A percentile compares a stretch with the other conserved stretches of the same genome.
These are phyloP conservation scores for Ferdinandea cuprea DNA, from an alignment of 2,888 invertebrate genomes.

Conservation along the genomic window DNA sequence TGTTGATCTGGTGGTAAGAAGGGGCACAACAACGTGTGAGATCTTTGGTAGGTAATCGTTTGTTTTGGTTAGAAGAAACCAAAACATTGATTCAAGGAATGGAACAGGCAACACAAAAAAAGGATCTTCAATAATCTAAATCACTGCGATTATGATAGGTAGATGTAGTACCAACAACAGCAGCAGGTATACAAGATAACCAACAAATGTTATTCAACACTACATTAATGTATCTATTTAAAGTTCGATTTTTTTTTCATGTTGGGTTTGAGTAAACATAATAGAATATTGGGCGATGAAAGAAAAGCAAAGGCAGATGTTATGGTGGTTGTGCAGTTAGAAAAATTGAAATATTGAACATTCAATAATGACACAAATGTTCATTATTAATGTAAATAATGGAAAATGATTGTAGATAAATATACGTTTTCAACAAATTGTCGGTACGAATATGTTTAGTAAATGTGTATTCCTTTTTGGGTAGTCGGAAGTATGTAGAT, in stretches of 20 bases:
- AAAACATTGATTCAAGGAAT: conserved; percentile 47
- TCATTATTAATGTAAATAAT: conserved; percentile 59
- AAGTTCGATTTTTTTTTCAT: conserved; percentile 30
- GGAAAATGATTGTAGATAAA: conserved; percentile 34
- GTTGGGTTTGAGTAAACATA: conserved; percentile 62
- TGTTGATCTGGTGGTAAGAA: not conserved
- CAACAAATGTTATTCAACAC: conserved; percentile 38
- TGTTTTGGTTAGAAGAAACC: conserved; percentile 64
- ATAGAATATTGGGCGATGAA: conserved; percentile 34
- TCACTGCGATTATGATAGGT: conserved; percentile 45
- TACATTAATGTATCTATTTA: conserved; percentile 47
- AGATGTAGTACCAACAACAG: conserved; percentile 31
- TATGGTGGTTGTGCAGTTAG: conserved; percentile 26
- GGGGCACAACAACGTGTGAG: conserved; percentile 60
- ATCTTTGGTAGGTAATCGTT: conserved; percentile 54
- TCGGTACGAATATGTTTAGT: conserved; percentile 1
- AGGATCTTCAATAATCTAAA: conserved; percentile 53
- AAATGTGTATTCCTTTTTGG: conserved; percentile 11
- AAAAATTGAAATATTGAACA: conserved; percentile 64
- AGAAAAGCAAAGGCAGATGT: conserved; percentile 67
- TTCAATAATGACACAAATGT: conserved; percentile 54
- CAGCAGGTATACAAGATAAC: conserved; percentile 66
- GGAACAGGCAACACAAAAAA: conserved; percentile 18
- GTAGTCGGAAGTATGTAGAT: too few species aligned
- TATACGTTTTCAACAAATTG: conserved; percentile 21